A percentile compares a stretch with the other conserved stretches of the same genome.
phyloP scores from a whole-genome alignment of 2,888 invertebrate genomes.

The Aphodius granarius region DNA sequence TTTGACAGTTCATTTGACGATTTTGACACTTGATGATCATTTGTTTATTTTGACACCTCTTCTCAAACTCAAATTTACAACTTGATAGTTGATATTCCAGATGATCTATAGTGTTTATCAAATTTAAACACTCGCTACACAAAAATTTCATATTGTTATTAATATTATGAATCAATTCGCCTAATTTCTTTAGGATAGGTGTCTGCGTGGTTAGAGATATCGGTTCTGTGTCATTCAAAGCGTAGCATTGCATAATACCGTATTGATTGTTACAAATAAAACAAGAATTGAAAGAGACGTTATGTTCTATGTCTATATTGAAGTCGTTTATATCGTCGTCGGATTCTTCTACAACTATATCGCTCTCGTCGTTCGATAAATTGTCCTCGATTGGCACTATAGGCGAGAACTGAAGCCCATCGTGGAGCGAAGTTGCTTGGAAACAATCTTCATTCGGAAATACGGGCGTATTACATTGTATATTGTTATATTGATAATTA shows the following conservation, averaged over 20 bases:
- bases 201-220: slow-evolving; percentile 50
- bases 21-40: not conserved
- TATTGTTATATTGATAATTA: slow-evolving; percentile 18
- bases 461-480: slow-evolving; percentile 9
- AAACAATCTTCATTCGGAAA: slow-evolving; percentile 20
- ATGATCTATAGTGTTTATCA: slow-evolving; percentile 52
- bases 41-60: slow-evolving; percentile 39
- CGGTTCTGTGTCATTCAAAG: slow-evolving; percentile 46
- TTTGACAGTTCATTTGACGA: slow-evolving; percentile 36
- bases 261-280: slow-evolving; percentile 48
- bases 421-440: slow-evolving; percentile 21
- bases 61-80: slow-evolving; percentile 44
- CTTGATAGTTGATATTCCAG: slow-evolving; percentile 48
- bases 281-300: slow-evolving; percentile 44
- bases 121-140: slow-evolving; percentile 50
- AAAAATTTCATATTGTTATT: slow-evolving; percentile 42
- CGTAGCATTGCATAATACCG: slow-evolving; percentile 49
- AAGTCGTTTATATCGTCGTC: slow-evolving; percentile 41
- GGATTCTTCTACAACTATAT: slow-evolving; percentile 52
- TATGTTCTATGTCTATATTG: slow-evolving; percentile 36
- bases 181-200: slow-evolving; percentile 45
- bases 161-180: slow-evolving; percentile 41
- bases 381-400: slow-evolving; percentile 39
- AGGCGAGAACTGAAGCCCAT: slow-evolving; percentile 26
- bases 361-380: slow-evolving; percentile 49